Evolutionary conservation across 2,113 vertebrate species (phyloP).

Genomic region (Notechis scutatus): DNA sequence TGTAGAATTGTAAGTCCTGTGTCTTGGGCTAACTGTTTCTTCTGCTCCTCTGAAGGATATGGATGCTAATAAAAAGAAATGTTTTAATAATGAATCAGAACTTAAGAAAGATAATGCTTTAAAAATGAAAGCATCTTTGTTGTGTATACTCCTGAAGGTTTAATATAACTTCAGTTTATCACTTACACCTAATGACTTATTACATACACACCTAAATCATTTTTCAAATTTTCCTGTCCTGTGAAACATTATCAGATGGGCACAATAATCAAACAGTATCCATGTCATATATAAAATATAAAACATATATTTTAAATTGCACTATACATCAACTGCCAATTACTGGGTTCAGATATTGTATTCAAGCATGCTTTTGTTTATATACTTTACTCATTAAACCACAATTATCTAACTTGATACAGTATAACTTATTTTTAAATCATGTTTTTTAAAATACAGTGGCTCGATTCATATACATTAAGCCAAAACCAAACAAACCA

Average conservation of each 20-base stretch:
- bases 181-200: neutral
- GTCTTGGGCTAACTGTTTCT: conserved; percentile 99
- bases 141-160: conserved; percentile 50
- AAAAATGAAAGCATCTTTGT: conserved; percentile 65
- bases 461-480: neutral
- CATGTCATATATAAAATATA: neutral
- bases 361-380: neutral
- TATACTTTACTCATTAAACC: neutral
- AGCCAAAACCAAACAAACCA: neutral
- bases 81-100: conserved; percentile 76
- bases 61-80: conserved; percentile 87
- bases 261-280: neutral
- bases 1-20: conserved; percentile 99
- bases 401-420: neutral
- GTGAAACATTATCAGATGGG: neutral
- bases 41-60: conserved; percentile 99
- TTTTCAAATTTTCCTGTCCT: neutral
- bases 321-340: neutral
- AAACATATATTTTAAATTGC: neutral
- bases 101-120: conserved; percentile 64
- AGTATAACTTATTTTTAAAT: neutral
- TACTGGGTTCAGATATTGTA: neutral
- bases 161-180: conserved; percentile 41
- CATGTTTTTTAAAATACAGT: neutral
- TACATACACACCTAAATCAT: neutral